Evolutionary conservation across 2,797 vertebrate genomes (phyloP).

Genomic region (Hyperoplus lanceolatus): DNA sequence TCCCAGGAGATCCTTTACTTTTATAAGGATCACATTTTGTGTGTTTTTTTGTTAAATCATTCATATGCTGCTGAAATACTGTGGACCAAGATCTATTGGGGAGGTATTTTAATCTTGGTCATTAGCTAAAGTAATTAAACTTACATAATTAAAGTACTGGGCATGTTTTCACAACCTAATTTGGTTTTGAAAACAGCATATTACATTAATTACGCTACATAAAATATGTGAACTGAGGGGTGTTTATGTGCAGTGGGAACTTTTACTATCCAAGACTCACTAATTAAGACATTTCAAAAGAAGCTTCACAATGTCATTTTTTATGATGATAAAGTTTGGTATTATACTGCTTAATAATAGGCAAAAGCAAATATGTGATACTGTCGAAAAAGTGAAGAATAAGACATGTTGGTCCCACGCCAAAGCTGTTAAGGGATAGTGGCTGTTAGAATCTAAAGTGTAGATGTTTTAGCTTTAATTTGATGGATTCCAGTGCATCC

Average conservation of each 20-base stretch:
- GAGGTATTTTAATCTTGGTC: background rate
- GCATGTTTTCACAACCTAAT: too few species aligned
- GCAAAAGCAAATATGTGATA: background rate
- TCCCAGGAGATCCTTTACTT: background rate
- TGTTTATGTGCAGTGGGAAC: background rate
- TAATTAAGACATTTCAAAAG: background rate
- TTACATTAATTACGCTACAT: background rate
- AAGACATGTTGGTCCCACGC: background rate
- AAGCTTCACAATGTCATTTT: background rate
- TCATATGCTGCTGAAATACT: too few species aligned
- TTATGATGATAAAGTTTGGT: background rate
- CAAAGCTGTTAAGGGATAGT: background rate
- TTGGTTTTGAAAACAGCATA: background rate
- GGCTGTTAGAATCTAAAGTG: background rate
- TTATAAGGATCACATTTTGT: background rate
- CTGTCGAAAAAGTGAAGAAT: background rate
- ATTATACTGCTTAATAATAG: background rate
- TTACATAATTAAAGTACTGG: slow-evolving; percentile 3
- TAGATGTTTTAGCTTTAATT: background rate
- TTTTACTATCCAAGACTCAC: background rate
- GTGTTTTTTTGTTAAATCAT: too few species aligned
- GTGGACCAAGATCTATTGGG: background rate
- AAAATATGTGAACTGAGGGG: slow-evolving; percentile 1
- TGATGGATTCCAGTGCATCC: background rate
- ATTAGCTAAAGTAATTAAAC: background rate